Base-by-base conservation (phyloP, 2,888 invertebrate species). In the Myopa tessellatipennis region DNA sequence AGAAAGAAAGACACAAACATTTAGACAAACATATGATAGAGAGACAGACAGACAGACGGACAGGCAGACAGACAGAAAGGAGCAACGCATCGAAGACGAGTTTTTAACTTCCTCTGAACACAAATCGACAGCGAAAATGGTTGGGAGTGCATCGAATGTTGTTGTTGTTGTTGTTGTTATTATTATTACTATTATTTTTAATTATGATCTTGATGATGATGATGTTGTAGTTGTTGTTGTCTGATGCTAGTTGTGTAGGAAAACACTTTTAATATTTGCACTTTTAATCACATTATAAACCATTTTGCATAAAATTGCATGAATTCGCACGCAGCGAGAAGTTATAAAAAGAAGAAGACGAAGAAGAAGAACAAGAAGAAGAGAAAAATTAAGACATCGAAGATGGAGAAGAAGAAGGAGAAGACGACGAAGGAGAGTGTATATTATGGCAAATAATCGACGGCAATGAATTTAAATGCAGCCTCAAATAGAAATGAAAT, bases 271-370 rank as follows among this genome's bases (percentile, higher is more conserved):
- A 34, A 40, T 61, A 61, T 61, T 73, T 73, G 61, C 73, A 34
- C 73, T 61, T 73, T 72, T 73, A 73, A 73, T 73, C 73, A 61
- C 63, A 73, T 73, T 26, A 61, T 18, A 60, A 40, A 63, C n/a
- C 36, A 61, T 60, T 79, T 77, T 72, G 73, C 74, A 79, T 75
- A 70, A 74, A 79, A 79, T 79, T 74, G 77, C 74, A 26, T 70
- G 78, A 76, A 77, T 79, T 74, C 68, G 61, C 70, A 76, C 71
- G 77, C 77, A 74, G 38, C 18, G 55, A 61, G 45, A 45, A 45
- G 55, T n/a, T 55, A n/a, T 1, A 55, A 55, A 50, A 61, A 16
- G 38, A 65, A 65, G 61, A 61, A 61, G 45, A 45, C 5, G 61
- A 61, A 61, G 61, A 18, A 61, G n/a, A 61, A 5, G 8, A 16